Percentiles rank a stretch among this genome's conserved stretches.
Evolutionary conservation across 2,113 vertebrate species (phyloP).

Genomic region (Heterocephalus glaber): DNA sequence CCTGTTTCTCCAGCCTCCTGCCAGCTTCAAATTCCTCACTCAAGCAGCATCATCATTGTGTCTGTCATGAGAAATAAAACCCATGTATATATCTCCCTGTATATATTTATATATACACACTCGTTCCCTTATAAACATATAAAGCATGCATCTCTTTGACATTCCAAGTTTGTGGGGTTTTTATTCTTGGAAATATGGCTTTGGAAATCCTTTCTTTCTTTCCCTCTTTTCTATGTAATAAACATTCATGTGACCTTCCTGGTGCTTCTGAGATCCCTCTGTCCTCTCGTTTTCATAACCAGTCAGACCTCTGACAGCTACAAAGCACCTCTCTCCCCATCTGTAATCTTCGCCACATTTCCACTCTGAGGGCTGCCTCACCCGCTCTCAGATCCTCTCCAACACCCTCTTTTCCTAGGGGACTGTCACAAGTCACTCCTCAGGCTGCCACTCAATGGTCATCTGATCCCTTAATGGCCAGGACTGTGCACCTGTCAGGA

Average conservation of each 20-base stretch:
- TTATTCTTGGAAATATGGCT: slow-evolving; percentile 14
- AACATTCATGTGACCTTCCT: slow-evolving; percentile 62
- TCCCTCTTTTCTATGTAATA: slow-evolving; percentile 77
- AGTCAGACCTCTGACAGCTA: not conserved
- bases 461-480: not conserved
- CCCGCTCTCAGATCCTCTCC: not conserved
- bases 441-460: not conserved
- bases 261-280: not conserved
- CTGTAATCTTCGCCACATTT: rapidly evolving
- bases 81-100: slow-evolving; percentile 60
- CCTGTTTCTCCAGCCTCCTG: not conserved
- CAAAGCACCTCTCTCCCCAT: rapidly evolving
- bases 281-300: not conserved
- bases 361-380: rapidly evolving
- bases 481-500: not conserved
- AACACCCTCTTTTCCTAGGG: not conserved
- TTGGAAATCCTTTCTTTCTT: slow-evolving; percentile 57
- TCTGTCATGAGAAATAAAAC: not conserved
- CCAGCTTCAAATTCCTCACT: not conserved
- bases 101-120: slow-evolving; percentile 42
- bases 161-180: slow-evolving; percentile 51
- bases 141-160: slow-evolving; percentile 55
- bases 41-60: not conserved
- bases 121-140: not conserved
- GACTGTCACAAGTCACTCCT: too few relatives aligned